These are phyloP conservation scores for Drosophila pegasa DNA, from an alignment of 2,888 invertebrate species.

Conservation along the genomic window DNA sequence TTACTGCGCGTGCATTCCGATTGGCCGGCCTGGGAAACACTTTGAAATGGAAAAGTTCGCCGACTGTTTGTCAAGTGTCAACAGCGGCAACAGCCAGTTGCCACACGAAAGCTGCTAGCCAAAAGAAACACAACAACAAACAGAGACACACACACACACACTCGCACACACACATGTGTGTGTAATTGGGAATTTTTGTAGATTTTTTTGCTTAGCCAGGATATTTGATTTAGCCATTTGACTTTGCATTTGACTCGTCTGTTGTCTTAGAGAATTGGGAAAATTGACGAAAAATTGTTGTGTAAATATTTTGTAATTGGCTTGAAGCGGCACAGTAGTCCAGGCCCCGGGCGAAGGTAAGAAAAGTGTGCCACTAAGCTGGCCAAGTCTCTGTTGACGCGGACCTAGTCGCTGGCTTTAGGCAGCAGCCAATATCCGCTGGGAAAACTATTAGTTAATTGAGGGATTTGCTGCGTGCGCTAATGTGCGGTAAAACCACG, in stretches of 20 bases:
- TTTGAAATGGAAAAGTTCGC: slow-evolving; percentile 78
- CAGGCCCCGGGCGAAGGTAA: slow-evolving; percentile 9
- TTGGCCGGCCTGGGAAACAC: slow-evolving; percentile 54
- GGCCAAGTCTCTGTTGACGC: slow-evolving; percentile 14
- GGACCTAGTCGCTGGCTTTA: slow-evolving; percentile 43
- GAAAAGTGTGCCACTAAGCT: slow-evolving; percentile 52
- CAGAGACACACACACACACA: slow-evolving; percentile 7
- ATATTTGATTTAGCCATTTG: slow-evolving; percentile 58
- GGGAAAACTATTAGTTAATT: slow-evolving; percentile 40
- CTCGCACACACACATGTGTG: slow-evolving; percentile 31
- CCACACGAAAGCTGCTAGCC: slow-evolving; percentile 65
- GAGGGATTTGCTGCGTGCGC: slow-evolving; percentile 22
- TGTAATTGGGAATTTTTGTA: slow-evolving; percentile 24
- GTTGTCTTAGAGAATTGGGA: slow-evolving; percentile 57
- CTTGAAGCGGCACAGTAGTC: slow-evolving; percentile 49
- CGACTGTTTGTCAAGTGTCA: slow-evolving; percentile 72
- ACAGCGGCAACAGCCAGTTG: slow-evolving; percentile 63
- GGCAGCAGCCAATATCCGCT: slow-evolving; percentile 15
- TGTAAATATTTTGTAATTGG: slow-evolving; percentile 75
- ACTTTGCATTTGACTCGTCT: slow-evolving; percentile 44
- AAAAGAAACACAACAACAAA: slow-evolving; percentile 31
- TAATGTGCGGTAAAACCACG: slow-evolving; percentile 55
- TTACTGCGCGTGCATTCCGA: slow-evolving; percentile 68
- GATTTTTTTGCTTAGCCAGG: slow-evolving; percentile 34
- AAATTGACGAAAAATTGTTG: slow-evolving; percentile 61